Base-by-base conservation (phyloP, 2,888 invertebrate genomes). In the Creontiades dilutus region DNA sequence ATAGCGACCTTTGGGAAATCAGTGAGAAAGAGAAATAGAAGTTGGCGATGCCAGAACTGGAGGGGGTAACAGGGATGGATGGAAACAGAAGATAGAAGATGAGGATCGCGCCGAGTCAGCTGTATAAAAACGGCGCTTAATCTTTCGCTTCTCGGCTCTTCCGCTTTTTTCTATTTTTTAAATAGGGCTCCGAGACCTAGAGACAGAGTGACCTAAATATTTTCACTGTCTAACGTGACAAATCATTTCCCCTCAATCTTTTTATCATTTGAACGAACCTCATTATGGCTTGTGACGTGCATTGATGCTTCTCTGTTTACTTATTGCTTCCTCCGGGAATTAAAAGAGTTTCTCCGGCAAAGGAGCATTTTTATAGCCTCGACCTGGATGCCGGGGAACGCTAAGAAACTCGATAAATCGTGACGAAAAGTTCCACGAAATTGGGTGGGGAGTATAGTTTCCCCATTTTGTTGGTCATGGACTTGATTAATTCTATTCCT, bases 1-100 rank as follows among this genome's bases (percentile, higher is more conserved):
- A 89, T 89, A 89, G 89, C 84, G 89, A 55, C 89, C 89, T 89
- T 84, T 89, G 89, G 89, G 89, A 89, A 89, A 89, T 89, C 89
- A 89, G 82, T 82, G 84, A 78, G 88, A 88, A 80, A 78, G 80
- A 88, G 88, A 88, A 80, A 88, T 78, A 88, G 57, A 78, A 88
- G 89, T 68, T 47, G 55, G 48, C 4, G 19, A 81, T 19, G 89
- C 23, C 13, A 46, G 78, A 88, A 55, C 13, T n/a, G 23, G 80
- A 14, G 80, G 80, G 80, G 52, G 61, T 52, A 89, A 82, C 46
- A 81, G 89, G 55, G 68, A 68, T 68, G 68, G 68, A 68, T 68
- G 68, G 68, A 68, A 68, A 68, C 68, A 23, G 68, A 23, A 68
- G 68, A 68, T 68, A 23, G 68, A 82, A 80, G 78, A 61, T 80